These are phyloP conservation scores for Conistra vaccinii DNA, from an alignment of 2,888 invertebrate species.

Conservation along the genomic window DNA sequence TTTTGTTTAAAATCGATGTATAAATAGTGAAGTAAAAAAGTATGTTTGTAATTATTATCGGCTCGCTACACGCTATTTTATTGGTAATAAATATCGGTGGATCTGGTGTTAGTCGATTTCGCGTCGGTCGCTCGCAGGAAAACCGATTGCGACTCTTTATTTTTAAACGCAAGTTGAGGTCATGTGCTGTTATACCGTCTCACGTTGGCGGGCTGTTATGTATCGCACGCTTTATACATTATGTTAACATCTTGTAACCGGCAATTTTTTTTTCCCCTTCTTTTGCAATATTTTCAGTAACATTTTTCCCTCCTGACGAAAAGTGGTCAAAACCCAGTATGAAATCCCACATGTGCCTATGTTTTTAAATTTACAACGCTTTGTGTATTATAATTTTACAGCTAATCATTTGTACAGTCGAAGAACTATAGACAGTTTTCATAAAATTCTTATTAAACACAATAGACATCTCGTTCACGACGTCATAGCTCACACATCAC, in stretches of 20 bases:
- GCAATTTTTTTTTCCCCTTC: background rate
- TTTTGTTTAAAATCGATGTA: slow-evolving; percentile 74
- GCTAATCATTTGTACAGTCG: background rate
- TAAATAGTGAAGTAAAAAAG: slow-evolving; percentile 71
- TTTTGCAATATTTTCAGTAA: background rate
- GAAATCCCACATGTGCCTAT: background rate
- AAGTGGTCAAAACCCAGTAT: background rate
- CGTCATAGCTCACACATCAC: slow-evolving; percentile 75
- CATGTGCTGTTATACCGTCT: slow-evolving; percentile 69
- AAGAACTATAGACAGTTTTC: background rate
- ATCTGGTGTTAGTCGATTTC: slow-evolving; percentile 79
- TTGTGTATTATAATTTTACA: background rate
- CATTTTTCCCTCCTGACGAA: background rate
- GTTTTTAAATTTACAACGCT: background rate
- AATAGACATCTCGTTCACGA: slow-evolving; percentile 76
- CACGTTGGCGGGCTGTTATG: slow-evolving; percentile 50
- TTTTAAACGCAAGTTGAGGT: slow-evolving; percentile 80
- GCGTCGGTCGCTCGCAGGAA: slow-evolving; percentile 71
- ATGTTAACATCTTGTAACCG: slow-evolving; percentile 32
- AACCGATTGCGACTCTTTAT: slow-evolving; percentile 77
- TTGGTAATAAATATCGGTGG: slow-evolving; percentile 86
- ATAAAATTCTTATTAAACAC: slow-evolving; percentile 69
- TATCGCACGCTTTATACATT: slow-evolving; percentile 26
- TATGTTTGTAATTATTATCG: slow-evolving; percentile 77
- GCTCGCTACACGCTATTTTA: slow-evolving; percentile 79